These are phyloP conservation scores for Philypnodon macrostomus DNA, from an alignment of 2,797 vertebrate genomes.

Conservation along the genomic window DNA sequence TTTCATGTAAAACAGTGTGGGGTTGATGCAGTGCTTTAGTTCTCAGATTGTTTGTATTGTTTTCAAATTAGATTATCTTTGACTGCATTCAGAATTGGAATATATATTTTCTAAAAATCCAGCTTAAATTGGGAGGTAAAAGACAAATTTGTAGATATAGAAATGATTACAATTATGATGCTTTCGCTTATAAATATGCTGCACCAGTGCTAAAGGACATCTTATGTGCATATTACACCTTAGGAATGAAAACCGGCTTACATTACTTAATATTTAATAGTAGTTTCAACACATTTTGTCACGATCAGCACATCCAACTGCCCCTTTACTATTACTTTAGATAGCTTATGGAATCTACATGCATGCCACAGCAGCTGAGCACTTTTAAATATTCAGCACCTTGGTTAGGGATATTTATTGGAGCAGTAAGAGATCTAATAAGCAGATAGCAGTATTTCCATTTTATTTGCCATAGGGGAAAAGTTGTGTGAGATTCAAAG, in stretches of 20 bases:
- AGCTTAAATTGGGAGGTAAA: no score
- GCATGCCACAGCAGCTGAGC: constrained; percentile 39
- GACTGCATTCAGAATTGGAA: no score
- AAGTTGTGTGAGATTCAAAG: constrained; percentile 8
- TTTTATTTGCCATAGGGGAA: constrained; percentile 16
- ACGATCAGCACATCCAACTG: constrained; percentile 31
- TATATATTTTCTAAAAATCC: no score
- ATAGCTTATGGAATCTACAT: constrained; percentile 37
- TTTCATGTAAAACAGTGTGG: no score
- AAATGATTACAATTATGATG: no score
- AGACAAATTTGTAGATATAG: no score
- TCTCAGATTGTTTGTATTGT: no score
- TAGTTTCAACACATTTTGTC: constrained; percentile 26
- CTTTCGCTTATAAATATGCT: no score
- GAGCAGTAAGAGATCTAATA: constrained; percentile 10
- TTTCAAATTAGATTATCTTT: no score
- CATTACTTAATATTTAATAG: constrained; percentile 18
- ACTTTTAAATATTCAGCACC: constrained; percentile 32
- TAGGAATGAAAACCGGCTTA: not conserved
- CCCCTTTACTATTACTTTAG: constrained; percentile 26
- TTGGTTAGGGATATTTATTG: constrained; percentile 11
- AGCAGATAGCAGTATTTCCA: constrained; percentile 5
- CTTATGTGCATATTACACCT: not conserved
- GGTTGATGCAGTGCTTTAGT: no score
- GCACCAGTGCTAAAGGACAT: no score